These are phyloP conservation scores for Panagrolaimus sp. DNA, from an alignment of 1,140 invertebrate genomes.

Conservation along the genomic window DNA sequence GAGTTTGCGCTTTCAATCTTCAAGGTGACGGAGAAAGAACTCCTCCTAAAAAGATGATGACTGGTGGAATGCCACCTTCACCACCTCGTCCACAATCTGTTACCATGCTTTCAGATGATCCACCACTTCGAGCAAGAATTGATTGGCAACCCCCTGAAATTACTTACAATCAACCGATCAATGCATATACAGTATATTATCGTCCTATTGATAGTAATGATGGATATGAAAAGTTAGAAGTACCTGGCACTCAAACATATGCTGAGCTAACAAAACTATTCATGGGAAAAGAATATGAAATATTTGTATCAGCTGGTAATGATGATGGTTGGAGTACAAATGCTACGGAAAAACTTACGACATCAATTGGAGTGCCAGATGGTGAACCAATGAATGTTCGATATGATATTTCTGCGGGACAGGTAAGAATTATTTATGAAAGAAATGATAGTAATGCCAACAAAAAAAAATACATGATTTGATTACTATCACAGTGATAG, in stretches of 20 bases:
- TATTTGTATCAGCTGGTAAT: conserved; percentile 41
- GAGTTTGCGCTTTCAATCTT: conserved; percentile 76
- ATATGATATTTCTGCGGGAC: conserved; percentile 59
- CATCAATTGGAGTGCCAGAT: conserved; percentile 58
- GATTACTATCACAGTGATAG: no score
- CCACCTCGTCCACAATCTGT: conserved; percentile 51
- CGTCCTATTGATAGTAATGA: conserved; percentile 38
- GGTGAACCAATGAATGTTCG: conserved; percentile 62
- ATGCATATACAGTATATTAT: conserved; percentile 48
- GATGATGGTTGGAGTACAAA: conserved; percentile 45
- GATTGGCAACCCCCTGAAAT: conserved; percentile 49
- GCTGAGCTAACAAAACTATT: conserved; percentile 50
- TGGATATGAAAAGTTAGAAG: conserved; percentile 19
- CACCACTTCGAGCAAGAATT: conserved; percentile 45
- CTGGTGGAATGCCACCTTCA: conserved; percentile 52
- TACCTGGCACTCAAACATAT: conserved; percentile 33
- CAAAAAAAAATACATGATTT: no score
- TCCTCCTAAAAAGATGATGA: conserved; percentile 39
- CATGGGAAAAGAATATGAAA: conserved; percentile 53
- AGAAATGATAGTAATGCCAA: no score
- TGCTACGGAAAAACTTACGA: conserved; percentile 49
- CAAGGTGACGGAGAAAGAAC: conserved; percentile 52
- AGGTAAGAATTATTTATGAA: conserved; percentile 42
- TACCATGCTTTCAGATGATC: conserved; percentile 37
- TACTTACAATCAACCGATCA: conserved; percentile 35